These are phyloP conservation scores for Planococcus citri DNA, from an alignment of 1,140 invertebrate species.

Conservation along the genomic window DNA sequence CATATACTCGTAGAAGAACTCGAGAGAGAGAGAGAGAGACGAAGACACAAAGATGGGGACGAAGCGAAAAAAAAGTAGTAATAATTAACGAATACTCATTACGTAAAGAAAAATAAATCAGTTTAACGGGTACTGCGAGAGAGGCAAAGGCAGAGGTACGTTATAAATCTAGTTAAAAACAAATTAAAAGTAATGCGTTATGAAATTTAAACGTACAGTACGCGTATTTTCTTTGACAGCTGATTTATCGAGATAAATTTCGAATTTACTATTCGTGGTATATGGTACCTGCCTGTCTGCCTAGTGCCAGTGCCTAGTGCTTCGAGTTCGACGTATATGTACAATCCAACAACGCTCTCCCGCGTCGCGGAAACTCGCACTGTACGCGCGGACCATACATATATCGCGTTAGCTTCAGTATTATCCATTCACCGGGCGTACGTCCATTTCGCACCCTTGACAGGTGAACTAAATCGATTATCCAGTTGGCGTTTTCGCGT, in stretches of 20 bases:
- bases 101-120: slow-evolving; percentile 8
- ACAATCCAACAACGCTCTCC: too few relatives aligned
- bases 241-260: background rate
- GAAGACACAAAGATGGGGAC: too few relatives aligned
- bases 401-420: too few relatives aligned
- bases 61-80: background rate
- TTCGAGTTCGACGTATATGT: too few relatives aligned
- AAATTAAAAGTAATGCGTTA: slow-evolving; percentile 8
- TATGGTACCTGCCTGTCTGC: too few relatives aligned
- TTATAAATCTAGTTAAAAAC: slow-evolving; percentile 4
- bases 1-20: too few relatives aligned
- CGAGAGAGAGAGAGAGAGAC: too few relatives aligned
- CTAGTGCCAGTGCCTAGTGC: too few relatives aligned
- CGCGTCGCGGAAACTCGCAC: too few relatives aligned
- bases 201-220: slow-evolving; percentile 7
- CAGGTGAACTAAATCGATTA: slow-evolving; percentile 7
- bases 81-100: background rate
- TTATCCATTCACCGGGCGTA: background rate
- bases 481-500: background rate
- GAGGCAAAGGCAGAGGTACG: background rate
- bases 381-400: too few relatives aligned
- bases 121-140: background rate
- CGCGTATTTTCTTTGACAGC: background rate
- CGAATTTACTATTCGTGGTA: background rate
- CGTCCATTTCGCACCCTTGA: background rate